phyloP scores from a whole-genome alignment of 2,797 vertebrate genomes.

The Molossus molossus region DNA sequence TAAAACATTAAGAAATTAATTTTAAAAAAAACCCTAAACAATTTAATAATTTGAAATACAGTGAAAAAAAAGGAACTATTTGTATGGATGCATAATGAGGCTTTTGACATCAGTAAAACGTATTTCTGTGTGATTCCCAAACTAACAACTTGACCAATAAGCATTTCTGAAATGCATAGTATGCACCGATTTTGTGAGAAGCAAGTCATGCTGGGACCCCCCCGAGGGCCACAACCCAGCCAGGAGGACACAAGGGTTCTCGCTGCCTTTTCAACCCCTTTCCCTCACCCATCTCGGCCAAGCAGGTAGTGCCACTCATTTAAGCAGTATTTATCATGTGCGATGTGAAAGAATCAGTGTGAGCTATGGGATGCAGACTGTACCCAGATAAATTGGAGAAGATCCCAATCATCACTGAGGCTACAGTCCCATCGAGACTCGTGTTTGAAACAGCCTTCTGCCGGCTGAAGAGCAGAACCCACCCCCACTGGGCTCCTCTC shows the following conservation, averaged over 20 bases:
- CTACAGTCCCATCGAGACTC: background rate
- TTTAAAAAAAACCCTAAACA: background rate
- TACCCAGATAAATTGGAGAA: background rate
- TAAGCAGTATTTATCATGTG: background rate
- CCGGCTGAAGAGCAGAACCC: background rate
- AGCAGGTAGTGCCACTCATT: background rate
- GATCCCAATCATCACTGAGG: background rate
- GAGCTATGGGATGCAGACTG: background rate
- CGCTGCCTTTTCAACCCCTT: background rate
- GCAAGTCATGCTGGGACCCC: background rate
- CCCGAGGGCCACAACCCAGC: background rate
- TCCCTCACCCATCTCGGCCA: background rate
- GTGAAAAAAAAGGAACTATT: background rate
- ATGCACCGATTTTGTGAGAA: background rate
- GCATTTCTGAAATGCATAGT: background rate
- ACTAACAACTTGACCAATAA: background rate
- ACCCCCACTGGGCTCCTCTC: background rate
- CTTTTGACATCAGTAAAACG: background rate
- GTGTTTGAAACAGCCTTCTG: background rate
- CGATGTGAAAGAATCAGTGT: background rate
- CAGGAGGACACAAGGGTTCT: background rate
- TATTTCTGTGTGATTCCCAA: background rate
- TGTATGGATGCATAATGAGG: background rate
- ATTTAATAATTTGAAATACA: background rate
- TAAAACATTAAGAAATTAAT: background rate